These are phyloP conservation scores for Aphrophora alni DNA, from an alignment of 2,888 invertebrate genomes.

Conservation along the genomic window DNA sequence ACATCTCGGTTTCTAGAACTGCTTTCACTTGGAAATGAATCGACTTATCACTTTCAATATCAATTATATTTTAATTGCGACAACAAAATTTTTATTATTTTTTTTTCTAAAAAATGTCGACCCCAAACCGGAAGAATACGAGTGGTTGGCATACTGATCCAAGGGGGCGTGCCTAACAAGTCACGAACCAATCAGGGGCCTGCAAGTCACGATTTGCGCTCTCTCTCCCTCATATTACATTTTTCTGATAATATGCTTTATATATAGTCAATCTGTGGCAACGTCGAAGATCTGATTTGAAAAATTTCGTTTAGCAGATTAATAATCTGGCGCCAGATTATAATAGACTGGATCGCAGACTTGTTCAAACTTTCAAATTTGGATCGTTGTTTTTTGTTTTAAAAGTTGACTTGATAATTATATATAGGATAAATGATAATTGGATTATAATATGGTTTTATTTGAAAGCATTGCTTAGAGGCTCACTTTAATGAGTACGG, in stretches of 20 bases:
- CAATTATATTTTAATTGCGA: not conserved
- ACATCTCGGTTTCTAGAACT: not conserved
- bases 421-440: no score
- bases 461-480: no score
- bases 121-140: slow-evolving; percentile 25
- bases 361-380: no score
- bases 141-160: slow-evolving; percentile 30
- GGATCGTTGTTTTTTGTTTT: no score
- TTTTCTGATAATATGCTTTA: slow-evolving; percentile 36
- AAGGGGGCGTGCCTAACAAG: slow-evolving; percentile 23
- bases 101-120: not conserved
- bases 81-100: not conserved
- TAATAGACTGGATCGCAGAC: no score
- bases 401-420: no score
- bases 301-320: not conserved
- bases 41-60: not conserved
- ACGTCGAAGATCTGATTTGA: not conserved
- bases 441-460: no score
- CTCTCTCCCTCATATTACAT: slow-evolving; percentile 24
- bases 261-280: not conserved
- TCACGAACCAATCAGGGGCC: slow-evolving; percentile 33
- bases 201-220: slow-evolving; percentile 32
- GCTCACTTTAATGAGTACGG: no score
- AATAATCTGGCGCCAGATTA: not conserved
- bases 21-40: not conserved